Evolutionary conservation across 2,113 vertebrate genomes (phyloP), one percentile per base, ranked within the genome.

Genomic region (Triplophysa rosa): DNA sequence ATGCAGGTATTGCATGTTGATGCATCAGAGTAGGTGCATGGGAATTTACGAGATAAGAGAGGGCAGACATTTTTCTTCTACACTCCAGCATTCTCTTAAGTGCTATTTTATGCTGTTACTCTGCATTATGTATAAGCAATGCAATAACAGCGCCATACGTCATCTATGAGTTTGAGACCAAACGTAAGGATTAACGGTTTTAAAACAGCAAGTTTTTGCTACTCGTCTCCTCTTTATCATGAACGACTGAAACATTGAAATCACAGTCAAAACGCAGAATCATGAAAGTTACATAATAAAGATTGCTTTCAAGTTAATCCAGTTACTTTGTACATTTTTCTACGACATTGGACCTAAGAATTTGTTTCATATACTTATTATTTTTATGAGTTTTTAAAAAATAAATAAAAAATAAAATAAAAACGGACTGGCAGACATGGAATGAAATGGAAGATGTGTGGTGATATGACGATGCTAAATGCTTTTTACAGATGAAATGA

Each of bases 11-110:
- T 37, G 74, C 74, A 77, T 77, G 74, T 37, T 19, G 62, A 77
- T 77, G 74, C 74, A 77, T 77, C 62, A 77, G 74, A 52, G 26
- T 7, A 52, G 74, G 62, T 12, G 74, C 74, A 77, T 77, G 74
- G 72, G 17, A 47, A 74, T 64, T 64, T 92, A 8, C 91, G 91
- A 75, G 90, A 92, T 61, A 82, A 91, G 62, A 65, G 62, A 77
- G 52, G 62, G 24, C 33, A 40, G 45, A 37, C 45, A 54, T 77
- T 52, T 65, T 42, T 24, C 26, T 65, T 77, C 45, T 65, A 65
- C 92, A 58, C 86, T 93, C 23, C 87, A 92, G 81, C 87, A 93
- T 37, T 90, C 92, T 54, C 91, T 91, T 93, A 84, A 88, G 86
- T 72, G 45, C 33, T 63, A 23, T 72, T 62, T 64, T 68, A 47